A percentile compares a stretch with the other conserved stretches of the same genome.
phyloP scores from a whole-genome alignment of 2,888 invertebrate genomes.

The Pollenia griseotomentosa region DNA sequence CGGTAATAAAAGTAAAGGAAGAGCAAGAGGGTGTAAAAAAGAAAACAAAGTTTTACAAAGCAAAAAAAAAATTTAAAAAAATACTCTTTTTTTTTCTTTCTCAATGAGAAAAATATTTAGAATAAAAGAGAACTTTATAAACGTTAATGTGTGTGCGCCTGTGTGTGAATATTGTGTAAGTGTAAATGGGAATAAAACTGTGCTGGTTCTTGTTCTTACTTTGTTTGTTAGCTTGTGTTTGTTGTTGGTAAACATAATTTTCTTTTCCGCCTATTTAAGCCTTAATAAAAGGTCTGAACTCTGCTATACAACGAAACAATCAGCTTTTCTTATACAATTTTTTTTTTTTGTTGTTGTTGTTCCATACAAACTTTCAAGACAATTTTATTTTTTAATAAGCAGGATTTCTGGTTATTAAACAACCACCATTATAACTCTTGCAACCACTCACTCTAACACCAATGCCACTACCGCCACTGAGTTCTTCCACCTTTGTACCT shows the following conservation, averaged over 20 bases:
- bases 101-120: constrained; percentile 19
- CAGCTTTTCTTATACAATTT: constrained; percentile 22
- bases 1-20: not conserved
- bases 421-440: constrained; percentile 52
- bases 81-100: too few species aligned
- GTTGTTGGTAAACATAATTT: constrained; percentile 68
- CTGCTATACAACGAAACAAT: constrained; percentile 10
- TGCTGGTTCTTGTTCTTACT: not conserved
- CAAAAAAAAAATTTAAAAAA: not conserved
- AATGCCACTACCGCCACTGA: constrained; percentile 17
- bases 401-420: constrained; percentile 68
- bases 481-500: not conserved
- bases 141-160: not conserved
- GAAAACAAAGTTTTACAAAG: constrained; percentile 35
- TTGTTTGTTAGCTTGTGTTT: constrained; percentile 37
- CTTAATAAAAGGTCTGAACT: constrained; percentile 24
- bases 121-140: not conserved
- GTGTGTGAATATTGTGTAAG: not conserved
- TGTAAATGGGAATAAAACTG: constrained; percentile 45
- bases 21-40: not conserved
- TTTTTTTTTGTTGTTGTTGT: not conserved
- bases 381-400: constrained; percentile 59
- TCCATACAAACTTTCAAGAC: not conserved
- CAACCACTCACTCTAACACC: not conserved
- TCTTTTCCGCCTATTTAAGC: constrained; percentile 71